Evolutionary conservation across 2,797 vertebrate species (phyloP).

Genomic region (Arvicola amphibius): DNA sequence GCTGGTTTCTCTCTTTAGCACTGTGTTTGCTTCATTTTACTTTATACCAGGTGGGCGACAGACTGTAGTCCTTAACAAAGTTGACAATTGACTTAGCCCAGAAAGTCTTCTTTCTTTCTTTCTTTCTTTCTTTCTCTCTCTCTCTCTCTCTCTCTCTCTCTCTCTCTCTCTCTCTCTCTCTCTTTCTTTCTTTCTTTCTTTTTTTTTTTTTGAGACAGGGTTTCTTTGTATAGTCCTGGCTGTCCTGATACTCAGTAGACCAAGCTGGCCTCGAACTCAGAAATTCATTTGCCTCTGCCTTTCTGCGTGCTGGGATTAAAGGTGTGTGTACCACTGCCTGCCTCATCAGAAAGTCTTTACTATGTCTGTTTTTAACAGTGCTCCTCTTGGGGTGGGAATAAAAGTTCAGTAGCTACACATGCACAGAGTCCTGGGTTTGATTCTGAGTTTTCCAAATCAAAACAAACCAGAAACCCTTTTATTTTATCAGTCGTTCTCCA

Average conservation of each 20-base stretch:
- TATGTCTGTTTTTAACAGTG: neutral
- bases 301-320: neutral
- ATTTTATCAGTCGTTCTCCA: constrained; percentile 88
- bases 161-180: neutral
- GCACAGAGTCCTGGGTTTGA: neutral
- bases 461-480: constrained; percentile 81
- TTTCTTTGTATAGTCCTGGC: neutral
- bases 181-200: neutral
- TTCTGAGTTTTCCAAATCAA: neutral
- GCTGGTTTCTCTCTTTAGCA: neutral
- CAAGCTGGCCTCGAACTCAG: neutral
- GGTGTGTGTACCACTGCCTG: neutral
- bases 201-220: neutral
- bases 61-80: constrained; percentile 84
- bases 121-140: neutral
- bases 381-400: too few species aligned
- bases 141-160: neutral
- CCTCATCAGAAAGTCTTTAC: constrained; percentile 80
- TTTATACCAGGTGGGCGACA: constrained; percentile 81
- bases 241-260: neutral
- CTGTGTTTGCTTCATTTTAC: constrained; percentile 82
- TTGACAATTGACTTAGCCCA: constrained; percentile 83
- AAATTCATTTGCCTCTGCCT: neutral
- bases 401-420: neutral
- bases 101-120: neutral